Percentiles rank a stretch among this genome's conserved stretches.
Conservation (phyloP, 2,113 vertebrate genomes). For the Myxocyprinus asiaticus region DNA sequence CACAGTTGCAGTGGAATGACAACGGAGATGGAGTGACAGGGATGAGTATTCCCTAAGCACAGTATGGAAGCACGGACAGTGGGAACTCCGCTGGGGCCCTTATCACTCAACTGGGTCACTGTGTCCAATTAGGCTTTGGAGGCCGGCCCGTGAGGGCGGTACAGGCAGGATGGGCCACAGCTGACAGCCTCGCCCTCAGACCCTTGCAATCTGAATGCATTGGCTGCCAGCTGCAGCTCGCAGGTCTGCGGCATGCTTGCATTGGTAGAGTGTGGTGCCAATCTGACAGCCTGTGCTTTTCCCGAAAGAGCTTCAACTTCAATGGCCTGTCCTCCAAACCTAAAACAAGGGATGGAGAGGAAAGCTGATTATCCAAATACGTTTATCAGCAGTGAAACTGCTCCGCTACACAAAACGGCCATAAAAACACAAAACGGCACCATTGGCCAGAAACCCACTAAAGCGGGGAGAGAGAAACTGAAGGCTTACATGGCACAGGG, state of each 20-base stretch:
- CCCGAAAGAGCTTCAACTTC: slow-evolving; percentile 64
- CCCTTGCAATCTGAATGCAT: slow-evolving; percentile 50
- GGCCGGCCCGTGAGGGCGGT: slow-evolving; percentile 52
- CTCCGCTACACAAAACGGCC: slow-evolving; percentile 70
- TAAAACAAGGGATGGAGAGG: slow-evolving; percentile 65
- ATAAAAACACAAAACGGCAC: slow-evolving; percentile 63
- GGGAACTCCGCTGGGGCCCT: slow-evolving; percentile 55
- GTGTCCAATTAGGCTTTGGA: slow-evolving; percentile 71
- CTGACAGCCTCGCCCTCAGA: slow-evolving; percentile 45
- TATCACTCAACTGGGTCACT: slow-evolving; percentile 71
- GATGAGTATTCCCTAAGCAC: slow-evolving; percentile 67
- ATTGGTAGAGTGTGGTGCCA: slow-evolving; percentile 72
- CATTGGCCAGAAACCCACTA: slow-evolving; percentile 67
- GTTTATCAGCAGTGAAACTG: slow-evolving; percentile 80
- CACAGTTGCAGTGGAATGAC: slow-evolving; percentile 44
- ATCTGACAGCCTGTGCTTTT: slow-evolving; percentile 57
- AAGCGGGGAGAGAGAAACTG: slow-evolving; percentile 63
- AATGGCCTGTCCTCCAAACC: slow-evolving; percentile 71
- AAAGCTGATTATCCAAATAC: slow-evolving; percentile 85
- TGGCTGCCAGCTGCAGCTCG: slow-evolving; percentile 69
- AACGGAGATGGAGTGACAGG: slow-evolving; percentile 62
- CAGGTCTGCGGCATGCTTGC: slow-evolving; percentile 58
- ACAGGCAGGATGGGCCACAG: slow-evolving; percentile 70
- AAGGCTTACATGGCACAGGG: slow-evolving; percentile 71
- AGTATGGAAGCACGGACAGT: slow-evolving; percentile 33